Base-by-base conservation (phyloP, 2,113 vertebrate species). In the Tachycineta bicolor region DNA sequence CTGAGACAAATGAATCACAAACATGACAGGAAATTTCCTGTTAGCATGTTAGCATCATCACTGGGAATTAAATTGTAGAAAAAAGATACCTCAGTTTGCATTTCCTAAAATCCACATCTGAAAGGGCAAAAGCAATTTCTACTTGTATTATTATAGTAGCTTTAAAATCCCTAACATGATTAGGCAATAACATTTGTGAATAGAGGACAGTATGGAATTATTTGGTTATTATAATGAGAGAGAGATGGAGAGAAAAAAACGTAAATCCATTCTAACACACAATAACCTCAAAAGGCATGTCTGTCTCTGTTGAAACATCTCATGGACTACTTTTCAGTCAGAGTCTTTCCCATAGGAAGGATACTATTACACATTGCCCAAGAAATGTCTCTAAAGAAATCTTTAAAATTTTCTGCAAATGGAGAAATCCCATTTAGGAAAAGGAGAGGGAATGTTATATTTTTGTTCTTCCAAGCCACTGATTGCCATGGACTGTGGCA, bases 391-490 rank as follows among this genome's bases (percentile, higher is more conserved):
- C 22, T n/a, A 55, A 59, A 18, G 10, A 69, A 43, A 63, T 47
- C 14, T 62, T 83, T 12, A n/a, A 46, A 8, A 17, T 63, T 82
- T 85, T 53, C 50, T 86, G 31, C 29, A 65, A 69, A 79, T 69
- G 14, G 18, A 68, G 26, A 89, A 64, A 50, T 41, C 11, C 2
- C 12, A 58, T 28, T 28, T 34, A 80, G 10, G 7, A 70, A 82
- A 77, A 93, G 9, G 13, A 80, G 3, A 2, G 5, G 4, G 0
- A 37, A 0, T 44, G 12, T 31, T 46, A 19, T 59, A 4, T 70
- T 86, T 74, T 15, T 71, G 5, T 52, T 84, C 23, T 87, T 78
- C 39, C 17, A 75, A 56, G 26, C 8, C 49, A 53, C 22, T 34
- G 26, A 39, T 34, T 81, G 3, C 22, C 12, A 25, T 4, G 11